Evolutionary conservation across 2,888 invertebrate genomes (phyloP).

Genomic region (Agonopterix alstromeriana): DNA sequence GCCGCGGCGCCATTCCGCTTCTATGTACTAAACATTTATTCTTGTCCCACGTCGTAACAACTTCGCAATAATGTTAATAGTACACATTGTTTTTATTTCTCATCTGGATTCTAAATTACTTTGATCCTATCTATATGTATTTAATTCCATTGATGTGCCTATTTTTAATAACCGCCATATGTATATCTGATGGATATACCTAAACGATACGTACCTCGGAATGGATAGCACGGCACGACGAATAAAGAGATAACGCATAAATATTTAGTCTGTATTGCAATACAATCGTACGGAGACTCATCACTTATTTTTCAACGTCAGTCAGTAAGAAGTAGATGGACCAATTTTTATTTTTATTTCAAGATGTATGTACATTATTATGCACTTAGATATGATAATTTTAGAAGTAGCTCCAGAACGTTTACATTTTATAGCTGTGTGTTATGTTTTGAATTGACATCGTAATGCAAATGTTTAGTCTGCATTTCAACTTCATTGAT

Average conservation of each 20-base stretch:
- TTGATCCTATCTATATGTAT: constrained; percentile 4
- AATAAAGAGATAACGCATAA: constrained; percentile 39
- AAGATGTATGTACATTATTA: constrained; percentile 3
- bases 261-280: constrained; percentile 52
- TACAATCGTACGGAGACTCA: constrained; percentile 34
- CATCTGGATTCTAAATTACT: constrained; percentile 6
- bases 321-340: constrained; percentile 29
- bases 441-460: too few relatives aligned
- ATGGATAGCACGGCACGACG: constrained; percentile 28
- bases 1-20: constrained; percentile 1
- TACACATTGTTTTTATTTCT: background rate
- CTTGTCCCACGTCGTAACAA: background rate
- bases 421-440: too few relatives aligned
- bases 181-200: constrained; percentile 15
- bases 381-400: background rate
- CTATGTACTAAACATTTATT: constrained; percentile 4
- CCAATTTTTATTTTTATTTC: constrained; percentile 5
- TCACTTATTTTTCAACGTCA: constrained; percentile 57
- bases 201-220: constrained; percentile 28
- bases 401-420: background rate
- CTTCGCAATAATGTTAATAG: background rate
- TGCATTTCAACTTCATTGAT: too few relatives aligned
- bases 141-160: constrained; percentile 17
- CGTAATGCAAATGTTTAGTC: too few relatives aligned
- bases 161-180: constrained; percentile 16